Evolutionary conservation across 2,113 vertebrate genomes (phyloP).

Genomic region (Ochotona curzoniae): DNA sequence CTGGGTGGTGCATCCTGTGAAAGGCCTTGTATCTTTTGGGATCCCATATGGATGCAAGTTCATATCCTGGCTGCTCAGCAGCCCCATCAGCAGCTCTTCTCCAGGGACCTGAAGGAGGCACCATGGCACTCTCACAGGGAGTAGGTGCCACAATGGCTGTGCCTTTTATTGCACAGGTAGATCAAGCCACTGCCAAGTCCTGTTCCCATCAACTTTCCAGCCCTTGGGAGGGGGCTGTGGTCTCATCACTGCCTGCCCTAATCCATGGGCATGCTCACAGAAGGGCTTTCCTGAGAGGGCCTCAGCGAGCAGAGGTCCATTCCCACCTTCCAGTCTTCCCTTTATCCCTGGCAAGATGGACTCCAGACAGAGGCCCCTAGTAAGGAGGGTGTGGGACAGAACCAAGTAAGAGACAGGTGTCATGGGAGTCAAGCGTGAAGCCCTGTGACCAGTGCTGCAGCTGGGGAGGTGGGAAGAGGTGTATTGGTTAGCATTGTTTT

Average conservation of each 20-base stretch:
- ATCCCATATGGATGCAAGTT: no score
- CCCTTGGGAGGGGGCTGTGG: no score
- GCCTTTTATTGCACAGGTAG: no score
- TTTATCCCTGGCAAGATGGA: neutral
- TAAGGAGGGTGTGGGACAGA: neutral
- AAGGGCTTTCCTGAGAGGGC: no score
- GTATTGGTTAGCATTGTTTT: neutral
- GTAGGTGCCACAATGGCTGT: neutral
- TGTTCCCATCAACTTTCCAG: no score
- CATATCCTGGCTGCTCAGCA: neutral
- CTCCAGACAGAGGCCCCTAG: neutral
- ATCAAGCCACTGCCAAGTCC: neutral
- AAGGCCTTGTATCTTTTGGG: neutral
- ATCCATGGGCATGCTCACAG: neutral
- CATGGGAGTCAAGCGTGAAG: neutral
- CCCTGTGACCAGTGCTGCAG: neutral
- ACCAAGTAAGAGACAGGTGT: neutral
- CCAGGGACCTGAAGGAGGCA: neutral
- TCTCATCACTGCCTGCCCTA: no score
- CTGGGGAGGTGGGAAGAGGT: neutral
- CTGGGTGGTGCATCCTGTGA: neutral
- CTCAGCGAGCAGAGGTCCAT: rapidly evolving
- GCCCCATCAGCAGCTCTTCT: neutral
- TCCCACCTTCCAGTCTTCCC: neutral
- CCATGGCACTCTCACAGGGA: neutral